Evolutionary conservation across 2,797 vertebrate species (phyloP).

Genomic region (Chromis chromis): DNA sequence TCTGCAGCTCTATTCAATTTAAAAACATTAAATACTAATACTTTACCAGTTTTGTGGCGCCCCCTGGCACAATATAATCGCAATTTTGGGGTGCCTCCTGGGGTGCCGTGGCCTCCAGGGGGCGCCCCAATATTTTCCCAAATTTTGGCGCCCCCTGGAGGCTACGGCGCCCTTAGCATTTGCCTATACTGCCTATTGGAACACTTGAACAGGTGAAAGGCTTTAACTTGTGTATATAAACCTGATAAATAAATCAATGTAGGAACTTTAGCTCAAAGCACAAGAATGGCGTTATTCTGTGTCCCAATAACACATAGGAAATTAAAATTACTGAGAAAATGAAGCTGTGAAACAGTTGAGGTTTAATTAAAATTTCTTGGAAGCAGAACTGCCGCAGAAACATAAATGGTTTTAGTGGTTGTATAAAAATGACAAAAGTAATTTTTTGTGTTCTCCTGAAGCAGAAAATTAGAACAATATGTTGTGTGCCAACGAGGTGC

Average conservation of each 20-base stretch:
- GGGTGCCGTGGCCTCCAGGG: too few species aligned
- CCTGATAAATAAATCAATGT: slow-evolving; percentile 2
- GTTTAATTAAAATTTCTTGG: slow-evolving; percentile 13
- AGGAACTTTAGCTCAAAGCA: not conserved
- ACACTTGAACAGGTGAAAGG: slow-evolving; percentile 1
- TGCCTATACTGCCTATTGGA: too few species aligned
- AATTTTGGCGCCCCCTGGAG: too few species aligned
- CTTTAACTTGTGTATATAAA: not conserved
- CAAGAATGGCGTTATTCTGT: not conserved
- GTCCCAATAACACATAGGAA: not conserved
- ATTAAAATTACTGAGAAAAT: not conserved
- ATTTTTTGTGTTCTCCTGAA: not conserved
- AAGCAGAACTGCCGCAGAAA: slow-evolving; percentile 3
- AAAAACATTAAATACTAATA: too few species aligned
- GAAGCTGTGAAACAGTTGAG: not conserved
- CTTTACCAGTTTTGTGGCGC: too few species aligned
- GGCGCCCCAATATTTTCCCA: too few species aligned
- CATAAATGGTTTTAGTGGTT: slow-evolving; percentile 13
- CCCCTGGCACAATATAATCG: too few species aligned
- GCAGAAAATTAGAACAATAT: not conserved
- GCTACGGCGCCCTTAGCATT: too few species aligned
- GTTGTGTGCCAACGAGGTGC: not conserved
- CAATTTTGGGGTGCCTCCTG: too few species aligned
- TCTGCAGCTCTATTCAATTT: too few species aligned
- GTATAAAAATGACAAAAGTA: slow-evolving; percentile 2